Evolutionary conservation across 1,140 invertebrate genomes (phyloP), one percentile per base, ranked within the genome.

Genomic region (Thereuonema tuberculata): DNA sequence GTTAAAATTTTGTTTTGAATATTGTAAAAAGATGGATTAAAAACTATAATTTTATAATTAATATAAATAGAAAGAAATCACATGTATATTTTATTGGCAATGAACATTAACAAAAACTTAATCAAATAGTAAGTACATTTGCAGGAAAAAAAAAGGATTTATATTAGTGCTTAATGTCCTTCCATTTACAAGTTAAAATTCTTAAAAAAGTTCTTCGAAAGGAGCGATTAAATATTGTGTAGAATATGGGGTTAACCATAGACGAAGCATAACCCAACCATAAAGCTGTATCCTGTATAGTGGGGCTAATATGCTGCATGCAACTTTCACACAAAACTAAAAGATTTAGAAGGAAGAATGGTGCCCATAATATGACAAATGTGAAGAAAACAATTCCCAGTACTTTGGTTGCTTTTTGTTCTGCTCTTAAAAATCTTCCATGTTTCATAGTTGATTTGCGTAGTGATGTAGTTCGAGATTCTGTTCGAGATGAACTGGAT

Each of bases 351-450:
- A 90, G 84, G 74, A 95, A 95, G 75, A 95, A 95, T 1, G 91
- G 91, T 1, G 89, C 84, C 92, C 92, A 95, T 9, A 93, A 78
- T 15, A 93, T 83, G 1, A 94, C 90, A 71, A 95, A 95, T 0
- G 89, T 90, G 69, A 92, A 90, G 74, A 94, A 95, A 0, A 95
- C 89, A 0, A 94, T 85, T 1, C 90, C 90, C 2, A 94, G 74
- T 1, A 93, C 90, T 75, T 93, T 92, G n/a, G 89, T 93, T 0
- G 91, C 91, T 70, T 94, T 94, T 67, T 93, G 89, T 70, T 95
- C 91, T 29, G 89, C 72, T 0, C 85, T 76, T 50, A 91, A 82
- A 60, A 88, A 89, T 24, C 86, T 74, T 0, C 87, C 86, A 66
- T 90, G 86, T 0, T 86, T 76, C 2, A 85, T 86, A 1, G 85